phyloP scores from a whole-genome alignment of 1,140 invertebrate species.

The Drosophila sp. region DNA sequence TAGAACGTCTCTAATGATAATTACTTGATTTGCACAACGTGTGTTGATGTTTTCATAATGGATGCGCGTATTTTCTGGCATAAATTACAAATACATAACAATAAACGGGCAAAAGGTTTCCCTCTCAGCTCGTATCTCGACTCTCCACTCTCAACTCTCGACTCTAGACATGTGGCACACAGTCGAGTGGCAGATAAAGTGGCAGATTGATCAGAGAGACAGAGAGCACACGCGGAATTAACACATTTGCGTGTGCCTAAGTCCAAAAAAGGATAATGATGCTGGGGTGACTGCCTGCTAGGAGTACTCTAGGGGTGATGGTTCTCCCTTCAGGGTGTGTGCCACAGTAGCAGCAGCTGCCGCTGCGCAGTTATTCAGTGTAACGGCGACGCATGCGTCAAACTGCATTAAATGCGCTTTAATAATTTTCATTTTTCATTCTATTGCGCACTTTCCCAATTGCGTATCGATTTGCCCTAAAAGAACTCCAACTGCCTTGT shows the following conservation, averaged over 20 bases:
- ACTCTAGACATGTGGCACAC: slow-evolving; percentile 53
- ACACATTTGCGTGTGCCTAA: slow-evolving; percentile 67
- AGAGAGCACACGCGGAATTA: slow-evolving; percentile 57
- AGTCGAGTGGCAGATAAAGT: slow-evolving; percentile 77
- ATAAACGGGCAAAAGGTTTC: slow-evolving; percentile 29
- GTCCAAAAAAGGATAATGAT: slow-evolving; percentile 63
- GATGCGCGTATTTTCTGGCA: slow-evolving; percentile 53
- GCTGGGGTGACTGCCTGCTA: slow-evolving; percentile 43
- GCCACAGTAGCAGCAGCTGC: slow-evolving; percentile 70
- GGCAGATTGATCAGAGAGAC: slow-evolving; percentile 71
- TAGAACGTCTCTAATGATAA: slow-evolving; percentile 71
- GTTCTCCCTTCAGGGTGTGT: slow-evolving; percentile 44
- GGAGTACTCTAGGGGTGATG: slow-evolving; percentile 43
- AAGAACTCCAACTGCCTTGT: slow-evolving; percentile 24
- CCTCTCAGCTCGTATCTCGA: slow-evolving; percentile 8
- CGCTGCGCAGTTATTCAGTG: slow-evolving; percentile 60
- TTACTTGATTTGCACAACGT: slow-evolving; percentile 81
- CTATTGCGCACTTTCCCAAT: slow-evolving; percentile 35
- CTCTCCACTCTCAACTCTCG: slow-evolving; percentile 20
- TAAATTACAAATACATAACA: slow-evolving; percentile 67
- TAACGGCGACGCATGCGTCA: slow-evolving; percentile 65
- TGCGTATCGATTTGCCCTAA: slow-evolving; percentile 11
- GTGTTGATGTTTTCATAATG: slow-evolving; percentile 80
- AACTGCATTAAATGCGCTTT: slow-evolving; percentile 66
- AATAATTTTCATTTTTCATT: slow-evolving; percentile 74